Evolutionary conservation across 2,797 vertebrate genomes (phyloP).

Genomic region (Sebastes dallii): DNA sequence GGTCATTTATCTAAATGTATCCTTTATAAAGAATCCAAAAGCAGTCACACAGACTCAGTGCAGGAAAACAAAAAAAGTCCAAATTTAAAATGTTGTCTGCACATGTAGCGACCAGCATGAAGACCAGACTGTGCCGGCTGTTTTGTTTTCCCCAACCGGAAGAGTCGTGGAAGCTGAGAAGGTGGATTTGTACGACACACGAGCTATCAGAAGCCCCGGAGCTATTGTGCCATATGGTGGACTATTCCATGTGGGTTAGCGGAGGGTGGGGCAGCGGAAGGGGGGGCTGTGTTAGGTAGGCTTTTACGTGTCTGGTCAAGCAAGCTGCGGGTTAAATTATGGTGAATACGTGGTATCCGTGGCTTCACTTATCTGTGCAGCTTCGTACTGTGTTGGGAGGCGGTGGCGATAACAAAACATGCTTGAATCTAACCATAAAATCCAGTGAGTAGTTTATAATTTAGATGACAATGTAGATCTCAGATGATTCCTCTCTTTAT

Average conservation of each 20-base stretch:
- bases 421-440: conserved; percentile 26
- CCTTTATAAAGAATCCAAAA: neutral
- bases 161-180: conserved; percentile 65
- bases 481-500: neutral
- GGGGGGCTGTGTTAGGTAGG: conserved; percentile 45
- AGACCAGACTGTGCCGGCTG: conserved; percentile 24
- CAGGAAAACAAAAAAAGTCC: neutral
- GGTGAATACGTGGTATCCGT: conserved; percentile 32
- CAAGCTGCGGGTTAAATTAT: conserved; percentile 58
- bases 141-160: conserved; percentile 48
- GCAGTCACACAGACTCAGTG: neutral
- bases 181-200: conserved; percentile 73
- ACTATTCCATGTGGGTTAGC: conserved; percentile 69
- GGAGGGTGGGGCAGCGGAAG: neutral
- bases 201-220: conserved; percentile 70
- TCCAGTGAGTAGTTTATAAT: neutral
- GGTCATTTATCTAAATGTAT: conserved; percentile 73
- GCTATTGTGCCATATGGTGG: conserved; percentile 81
- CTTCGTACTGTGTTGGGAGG: conserved; percentile 15
- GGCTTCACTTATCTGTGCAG: conserved; percentile 39
- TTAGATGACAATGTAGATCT: neutral
- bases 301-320: conserved; percentile 66
- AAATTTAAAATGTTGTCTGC: neutral
- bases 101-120: conserved; percentile 4
- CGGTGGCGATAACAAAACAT: conserved; percentile 29